These are phyloP conservation scores for Syngnathus floridae DNA, from an alignment of 2,113 vertebrate species.

Conservation along the genomic window DNA sequence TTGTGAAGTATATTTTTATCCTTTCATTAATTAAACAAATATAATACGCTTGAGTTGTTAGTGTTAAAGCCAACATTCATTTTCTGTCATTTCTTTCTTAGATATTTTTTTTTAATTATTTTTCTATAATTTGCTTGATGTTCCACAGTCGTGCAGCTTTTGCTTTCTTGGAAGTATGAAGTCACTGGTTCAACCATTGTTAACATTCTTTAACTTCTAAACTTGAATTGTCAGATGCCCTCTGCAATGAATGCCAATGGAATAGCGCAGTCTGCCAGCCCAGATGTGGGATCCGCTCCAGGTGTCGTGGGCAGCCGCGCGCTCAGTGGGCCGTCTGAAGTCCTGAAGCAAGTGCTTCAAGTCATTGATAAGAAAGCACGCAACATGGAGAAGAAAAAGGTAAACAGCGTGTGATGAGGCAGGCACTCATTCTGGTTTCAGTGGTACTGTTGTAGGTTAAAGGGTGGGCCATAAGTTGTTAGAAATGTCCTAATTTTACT, in stretches of 20 bases:
- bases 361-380: slow-evolving; percentile 93
- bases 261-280: slow-evolving; percentile 69
- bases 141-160: not conserved
- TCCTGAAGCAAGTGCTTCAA: slow-evolving; percentile 89
- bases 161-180: not conserved
- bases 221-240: slow-evolving; percentile 76
- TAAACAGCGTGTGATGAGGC: slow-evolving; percentile 35
- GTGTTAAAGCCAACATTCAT: not conserved
- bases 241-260: slow-evolving; percentile 86
- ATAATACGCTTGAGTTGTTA: not conserved
- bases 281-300: slow-evolving; percentile 75
- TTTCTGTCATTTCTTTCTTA: not conserved
- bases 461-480: not conserved
- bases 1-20: not conserved
- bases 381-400: slow-evolving; percentile 97
- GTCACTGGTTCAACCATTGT: not conserved
- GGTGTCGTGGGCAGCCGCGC: slow-evolving; percentile 57
- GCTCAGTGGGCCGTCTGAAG: slow-evolving; percentile 71
- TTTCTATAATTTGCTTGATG: not conserved
- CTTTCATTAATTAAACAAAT: not conserved
- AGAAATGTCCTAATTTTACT: not conserved
- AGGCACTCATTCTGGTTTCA: not conserved
- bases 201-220: not conserved
- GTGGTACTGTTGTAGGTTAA: not conserved
- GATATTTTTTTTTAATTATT: no score